These are phyloP conservation scores for Leistus spinibarbis DNA, from an alignment of 2,888 invertebrate species.

Conservation along the genomic window DNA sequence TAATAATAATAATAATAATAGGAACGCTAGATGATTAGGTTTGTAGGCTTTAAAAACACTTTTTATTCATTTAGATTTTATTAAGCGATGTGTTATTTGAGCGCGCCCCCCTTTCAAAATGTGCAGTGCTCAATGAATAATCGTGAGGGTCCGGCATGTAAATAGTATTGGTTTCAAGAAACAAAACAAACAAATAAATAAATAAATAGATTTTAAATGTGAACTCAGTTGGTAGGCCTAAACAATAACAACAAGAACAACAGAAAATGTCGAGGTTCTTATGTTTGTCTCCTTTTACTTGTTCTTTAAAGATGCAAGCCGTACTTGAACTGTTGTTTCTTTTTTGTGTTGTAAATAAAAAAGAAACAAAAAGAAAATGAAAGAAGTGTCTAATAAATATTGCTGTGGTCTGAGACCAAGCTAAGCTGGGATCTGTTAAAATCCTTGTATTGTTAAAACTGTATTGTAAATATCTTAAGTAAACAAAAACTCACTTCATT, in stretches of 20 bases:
- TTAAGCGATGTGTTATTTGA: slow-evolving; percentile 60
- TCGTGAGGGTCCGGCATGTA: slow-evolving; percentile 50
- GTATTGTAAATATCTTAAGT: slow-evolving; percentile 60
- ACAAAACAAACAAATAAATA: too few relatives aligned
- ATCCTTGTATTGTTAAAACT: slow-evolving; percentile 55
- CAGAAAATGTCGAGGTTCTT: too few relatives aligned
- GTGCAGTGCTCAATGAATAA: background rate
- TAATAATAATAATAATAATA: slow-evolving; percentile 45
- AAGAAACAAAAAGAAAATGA: too few relatives aligned
- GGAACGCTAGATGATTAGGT: slow-evolving; percentile 25
- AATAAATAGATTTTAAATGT: too few relatives aligned
- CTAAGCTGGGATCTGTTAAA: slow-evolving; percentile 51
- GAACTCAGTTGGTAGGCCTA: too few relatives aligned
- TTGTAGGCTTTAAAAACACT: slow-evolving; percentile 57
- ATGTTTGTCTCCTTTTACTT: too few relatives aligned
- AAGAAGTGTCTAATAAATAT: too few relatives aligned
- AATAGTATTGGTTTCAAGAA: too few relatives aligned
- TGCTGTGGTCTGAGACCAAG: slow-evolving; percentile 56
- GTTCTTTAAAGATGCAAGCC: too few relatives aligned
- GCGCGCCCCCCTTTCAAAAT: slow-evolving; percentile 48
- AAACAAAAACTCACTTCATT: slow-evolving; percentile 57
- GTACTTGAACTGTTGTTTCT: slow-evolving; percentile 48
- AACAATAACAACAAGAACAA: too few relatives aligned
- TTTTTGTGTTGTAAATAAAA: slow-evolving; percentile 45
- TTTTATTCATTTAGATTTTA: slow-evolving; percentile 58